Percentiles rank a stretch among this genome's conserved stretches.
Conservation (phyloP, 2,113 vertebrate species). For the Pseudorasbora parva region DNA sequence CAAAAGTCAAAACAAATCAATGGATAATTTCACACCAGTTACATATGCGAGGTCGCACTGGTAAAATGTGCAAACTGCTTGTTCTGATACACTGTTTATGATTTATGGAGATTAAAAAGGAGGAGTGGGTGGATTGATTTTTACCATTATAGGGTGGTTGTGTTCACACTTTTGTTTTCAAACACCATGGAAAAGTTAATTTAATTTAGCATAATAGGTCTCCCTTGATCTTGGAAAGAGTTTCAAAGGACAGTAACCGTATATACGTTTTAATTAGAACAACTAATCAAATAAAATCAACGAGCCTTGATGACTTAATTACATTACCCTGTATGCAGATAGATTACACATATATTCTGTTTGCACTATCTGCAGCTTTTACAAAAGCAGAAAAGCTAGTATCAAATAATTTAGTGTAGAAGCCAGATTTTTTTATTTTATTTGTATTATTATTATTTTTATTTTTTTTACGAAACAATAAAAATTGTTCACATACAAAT, state of each 20-base stretch:
- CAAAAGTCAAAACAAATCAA: too few relatives aligned
- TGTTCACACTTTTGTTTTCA: too few relatives aligned
- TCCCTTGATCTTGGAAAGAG: background rate
- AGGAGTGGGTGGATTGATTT: too few relatives aligned
- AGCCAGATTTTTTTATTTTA: background rate
- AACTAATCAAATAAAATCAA: constrained; percentile 17
- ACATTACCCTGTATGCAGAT: background rate
- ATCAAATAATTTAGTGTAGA: background rate
- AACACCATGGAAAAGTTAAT: too few relatives aligned
- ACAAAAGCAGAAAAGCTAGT: constrained; percentile 1
- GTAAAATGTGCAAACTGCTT: too few relatives aligned
- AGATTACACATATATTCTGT: constrained; percentile 1
- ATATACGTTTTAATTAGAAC: background rate
- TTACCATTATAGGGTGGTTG: too few relatives aligned
- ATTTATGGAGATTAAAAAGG: too few relatives aligned
- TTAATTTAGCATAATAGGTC: too few relatives aligned
- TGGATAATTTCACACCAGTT: too few relatives aligned
- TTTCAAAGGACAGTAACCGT: background rate
- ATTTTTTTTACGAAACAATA: background rate
- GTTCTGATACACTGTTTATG: too few relatives aligned
- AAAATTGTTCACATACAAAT: background rate
- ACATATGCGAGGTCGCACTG: too few relatives aligned
- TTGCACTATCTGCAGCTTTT: background rate
- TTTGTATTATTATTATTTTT: background rate
- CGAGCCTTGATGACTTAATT: constrained; percentile 6